Evolutionary conservation across 2,888 invertebrate genomes (phyloP), one percentile per base, ranked within the genome.

Genomic region (Octodonta nipae): DNA sequence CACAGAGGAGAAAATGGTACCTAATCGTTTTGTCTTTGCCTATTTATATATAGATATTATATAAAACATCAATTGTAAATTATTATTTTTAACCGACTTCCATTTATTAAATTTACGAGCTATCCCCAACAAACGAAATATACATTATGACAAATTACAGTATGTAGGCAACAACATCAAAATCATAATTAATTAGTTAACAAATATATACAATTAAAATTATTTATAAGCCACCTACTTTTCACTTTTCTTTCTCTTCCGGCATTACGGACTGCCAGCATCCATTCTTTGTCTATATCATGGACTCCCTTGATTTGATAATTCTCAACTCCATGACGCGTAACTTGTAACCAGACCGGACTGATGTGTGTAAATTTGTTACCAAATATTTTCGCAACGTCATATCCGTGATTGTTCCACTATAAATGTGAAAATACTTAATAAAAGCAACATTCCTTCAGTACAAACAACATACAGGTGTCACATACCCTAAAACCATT

Each of bases 341-440:
- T 71, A 8, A 93, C 64, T 64, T 92, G 88, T 15, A 95, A 70
- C 95, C 95, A 96, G 0, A 93, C 93, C 0, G 95, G 95, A 1
- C 92, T 87, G 13, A 95, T 74, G 50, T 83, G 81, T 30, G 84
- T 78, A 49, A 95, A 86, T 61, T 95, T 95, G 26, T 78, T 72
- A 6, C 76, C 81, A 68, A 92, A 92, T 33, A 69, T 73, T 63
- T 91, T 91, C 0, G 92, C 87, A 29, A 92, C 73, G 60, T 91
- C 85, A 61, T 92, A 89, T 0, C 95, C 95, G 63, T 84, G 86
- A 42, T 71, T 78, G 55, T 95, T 93, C 95, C 95, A 95, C 91
- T 93, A 56, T 41, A 67, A 36, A 29, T 24, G 8, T 13, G 2
- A 7, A 15, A 32, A 8, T 13, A 26, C 26, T 22, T 11, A 14